These are phyloP conservation scores for Malurus leucopterus DNA, from an alignment of 2,797 vertebrate species.

Conservation along the genomic window DNA sequence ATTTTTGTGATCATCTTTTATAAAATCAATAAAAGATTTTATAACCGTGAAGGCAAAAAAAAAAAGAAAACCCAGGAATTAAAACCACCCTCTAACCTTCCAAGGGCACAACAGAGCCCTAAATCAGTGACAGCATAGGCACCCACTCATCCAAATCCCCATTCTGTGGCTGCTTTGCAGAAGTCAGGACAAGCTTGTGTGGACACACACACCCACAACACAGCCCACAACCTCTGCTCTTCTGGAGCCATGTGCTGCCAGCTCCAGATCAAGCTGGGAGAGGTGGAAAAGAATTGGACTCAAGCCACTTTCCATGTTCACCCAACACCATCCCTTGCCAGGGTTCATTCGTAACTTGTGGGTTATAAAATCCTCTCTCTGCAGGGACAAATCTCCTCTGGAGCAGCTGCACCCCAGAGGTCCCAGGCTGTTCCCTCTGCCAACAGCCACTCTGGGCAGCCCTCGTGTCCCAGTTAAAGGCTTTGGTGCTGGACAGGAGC, in stretches of 20 bases:
- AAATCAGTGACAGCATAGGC: background rate
- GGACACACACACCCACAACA: background rate
- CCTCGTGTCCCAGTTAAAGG: rapidly evolving
- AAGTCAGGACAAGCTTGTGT: rapidly evolving
- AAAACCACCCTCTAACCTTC: background rate
- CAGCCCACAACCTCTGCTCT: background rate
- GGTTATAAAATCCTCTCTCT: background rate
- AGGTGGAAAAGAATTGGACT: background rate
- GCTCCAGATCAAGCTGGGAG: background rate
- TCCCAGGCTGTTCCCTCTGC: background rate
- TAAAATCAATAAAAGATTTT: background rate
- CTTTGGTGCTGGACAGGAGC: background rate
- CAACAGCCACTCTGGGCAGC: background rate
- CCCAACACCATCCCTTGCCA: background rate
- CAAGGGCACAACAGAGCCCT: background rate
- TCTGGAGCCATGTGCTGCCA: background rate
- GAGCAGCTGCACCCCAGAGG: background rate
- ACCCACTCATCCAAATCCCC: background rate
- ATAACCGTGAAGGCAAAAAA: background rate
- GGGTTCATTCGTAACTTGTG: rapidly evolving
- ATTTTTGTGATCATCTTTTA: background rate
- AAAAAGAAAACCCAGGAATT: background rate
- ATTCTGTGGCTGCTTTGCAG: background rate
- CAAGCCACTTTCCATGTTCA: background rate
- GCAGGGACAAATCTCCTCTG: background rate